Evolutionary conservation across 2,888 invertebrate species (phyloP).

Genomic region (Hermodice carunculata): DNA sequence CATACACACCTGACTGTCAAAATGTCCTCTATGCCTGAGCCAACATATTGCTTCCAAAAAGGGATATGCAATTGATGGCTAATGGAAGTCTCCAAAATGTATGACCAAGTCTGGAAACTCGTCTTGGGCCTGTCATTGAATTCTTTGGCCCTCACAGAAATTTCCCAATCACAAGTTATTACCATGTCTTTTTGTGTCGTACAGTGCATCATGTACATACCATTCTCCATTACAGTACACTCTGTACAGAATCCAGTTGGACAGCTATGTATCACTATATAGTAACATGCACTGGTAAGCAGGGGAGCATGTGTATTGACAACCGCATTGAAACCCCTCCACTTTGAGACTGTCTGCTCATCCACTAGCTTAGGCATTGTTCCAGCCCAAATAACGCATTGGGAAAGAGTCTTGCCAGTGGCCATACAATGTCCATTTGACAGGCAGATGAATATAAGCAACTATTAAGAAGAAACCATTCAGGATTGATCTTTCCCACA

Average conservation of each 20-base stretch:
- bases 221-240: neutral
- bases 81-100: too few relatives aligned
- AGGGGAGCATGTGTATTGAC: neutral
- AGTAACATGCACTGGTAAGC: neutral
- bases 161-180: neutral
- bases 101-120: neutral
- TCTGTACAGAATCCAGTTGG: neutral
- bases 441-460: neutral
- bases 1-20: too few relatives aligned
- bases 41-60: too few relatives aligned
- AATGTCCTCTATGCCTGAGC: too few relatives aligned
- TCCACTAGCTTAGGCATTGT: too few relatives aligned
- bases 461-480: too few relatives aligned
- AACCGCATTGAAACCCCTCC: neutral
- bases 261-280: neutral
- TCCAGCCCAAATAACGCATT: neutral
- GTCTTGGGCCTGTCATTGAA: neutral
- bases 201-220: neutral
- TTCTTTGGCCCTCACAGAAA: neutral
- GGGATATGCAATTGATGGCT: too few relatives aligned
- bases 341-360: neutral
- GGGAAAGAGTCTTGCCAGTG: neutral
- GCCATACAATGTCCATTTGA: slow-evolving; percentile 2
- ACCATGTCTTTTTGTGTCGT: neutral
- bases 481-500: too few relatives aligned